Base-by-base conservation (phyloP, 2,888 invertebrate species). In the Dioctria linearis region DNA sequence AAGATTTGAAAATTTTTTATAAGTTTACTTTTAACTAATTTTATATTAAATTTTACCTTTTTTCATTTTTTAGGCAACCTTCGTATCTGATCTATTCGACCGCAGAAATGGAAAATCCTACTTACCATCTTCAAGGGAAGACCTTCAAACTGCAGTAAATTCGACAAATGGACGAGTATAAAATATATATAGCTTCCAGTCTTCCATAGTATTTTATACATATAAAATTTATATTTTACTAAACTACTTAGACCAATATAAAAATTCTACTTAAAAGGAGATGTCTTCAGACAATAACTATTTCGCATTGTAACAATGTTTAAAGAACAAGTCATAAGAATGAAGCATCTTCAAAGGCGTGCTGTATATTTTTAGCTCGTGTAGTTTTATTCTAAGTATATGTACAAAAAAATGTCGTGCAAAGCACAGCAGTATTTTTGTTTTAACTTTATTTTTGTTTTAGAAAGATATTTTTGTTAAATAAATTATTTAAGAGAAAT, bases 11-110 rank as follows among this genome's bases (percentile, higher is more conserved):
- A 46, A 46, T 2, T 8, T 8, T 46, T 6, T 6, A 8, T 46
- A 46, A 6, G 46, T 46, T 6, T 8, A 46, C 46, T 6, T 46
- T 6, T 8, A 46, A 6, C 5, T 46, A 46, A 6, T 46, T 46
- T 46, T 46, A 8, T 46, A 46, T 46, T 46, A 5, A 46, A 46
- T 46, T 46, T 6, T 46, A 46, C 2, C 46, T 46, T 57, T 11
- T 57, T 57, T 25, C 25, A 49, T 63, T 88, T 88, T 25, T 4
- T 86, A 88, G 88, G 87, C 87, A 46, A 88, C 87, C 49, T 88
- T 83, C 79, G 86, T 88, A n/a, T 88, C 88, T 3, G 88, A 88
- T 83, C 83, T 88, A 80, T 88, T 88, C 78, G 82, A 84, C 3
- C 82, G 81, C 3, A 82, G 82, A 6, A 79, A 83, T 6, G 80